Base-by-base conservation (phyloP, 2,888 invertebrate genomes). In the Carcina quercana region DNA sequence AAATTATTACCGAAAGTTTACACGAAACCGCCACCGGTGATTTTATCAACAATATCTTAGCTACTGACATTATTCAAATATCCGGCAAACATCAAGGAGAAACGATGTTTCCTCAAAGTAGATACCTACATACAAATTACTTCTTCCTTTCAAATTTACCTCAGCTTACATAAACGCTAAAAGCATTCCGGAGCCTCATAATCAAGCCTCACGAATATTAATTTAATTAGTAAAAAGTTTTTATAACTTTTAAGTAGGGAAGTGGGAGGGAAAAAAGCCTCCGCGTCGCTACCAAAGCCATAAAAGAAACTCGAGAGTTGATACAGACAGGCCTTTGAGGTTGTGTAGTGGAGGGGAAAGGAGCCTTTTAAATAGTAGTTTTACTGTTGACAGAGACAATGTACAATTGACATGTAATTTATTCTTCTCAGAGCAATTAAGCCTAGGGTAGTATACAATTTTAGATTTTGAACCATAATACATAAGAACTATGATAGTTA, bases 151-250 rank as follows among this genome's bases (percentile, higher is more conserved):
- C 53, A 57, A 46, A 42, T 43, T 45, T 43, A 50, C 40, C 38
- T 44, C 25, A 30, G 35, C 38, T 40, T 34, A 62, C 64, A 64
- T 73, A 63, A 60, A 55, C 67, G 70, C 56, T 75, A 75, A 74
- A 74, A 74, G 73, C 75, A 73, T 73, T 74, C 63, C 65, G 55
- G 53, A 59, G 64, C 67, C 64, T 64, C 70, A 71, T 74, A 72
- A 76, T 78, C 72, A 76, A 72, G 65, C 59, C 57, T 66, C 59
- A 60, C 62, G 68, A 74, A 73, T 74, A 74, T 70, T 73, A 72
- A 74, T 72, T 71, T 71, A 70, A 75, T 73, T 75, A 73, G 61
- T 64, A 59, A 66, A 67, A 73, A 74, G 65, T 69, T 74, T 72
- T 68, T 65, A 58, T 59, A 67, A 67, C 67, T 68, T 64, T 61